Base-by-base conservation (phyloP, 1,140 invertebrate genomes). In the Ylistrum balloti region DNA sequence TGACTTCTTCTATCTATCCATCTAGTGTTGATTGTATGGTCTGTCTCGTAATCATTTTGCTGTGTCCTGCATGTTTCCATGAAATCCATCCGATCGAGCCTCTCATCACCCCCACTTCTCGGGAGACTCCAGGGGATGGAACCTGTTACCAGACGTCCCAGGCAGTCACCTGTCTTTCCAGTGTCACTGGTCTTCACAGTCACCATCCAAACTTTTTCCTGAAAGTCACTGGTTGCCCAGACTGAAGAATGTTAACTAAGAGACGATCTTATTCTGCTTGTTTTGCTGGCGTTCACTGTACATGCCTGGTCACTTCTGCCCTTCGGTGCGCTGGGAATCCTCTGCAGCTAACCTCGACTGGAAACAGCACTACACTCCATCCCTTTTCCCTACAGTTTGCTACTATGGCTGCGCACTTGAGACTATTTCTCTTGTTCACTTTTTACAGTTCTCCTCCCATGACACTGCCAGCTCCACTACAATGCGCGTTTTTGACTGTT, bases 171-270 rank as follows among this genome's bases (percentile, higher is more conserved):
- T 89, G 35, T 89, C 89, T 89, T 41, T 89, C 85, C 85, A 89
- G 89, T 45, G 89, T 86, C 89, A 86, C 35, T 13, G 85, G 89
- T 89, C 89, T 89, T 89, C 89, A 85, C 89, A 41, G 89, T 89
- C 85, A 11, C 74, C 74, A 85, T 86, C 88, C 88, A 85, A 33
- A 56, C 88, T n/a, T n/a, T 86, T 86, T 86, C 88, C 32, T 41
- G 88, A n/a, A 48, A 88, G 38, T 88, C 88, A 88, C 88, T 56
- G 35, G 88, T 88, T 48, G 35, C 22, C 88, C 88, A 88, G 88
- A 34, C 5, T 48, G 9, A 48, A 0, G 1, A 56, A 13, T 48
- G 17, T 35, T 17, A 11, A 87, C 33, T 28, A 17, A 87, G 33
- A 35, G 33, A 10, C 22, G 45, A 48, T 34, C n/a, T 87, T 38